Conservation (phyloP, 2,797 vertebrate species). For the Rhabdomys pumilio region DNA sequence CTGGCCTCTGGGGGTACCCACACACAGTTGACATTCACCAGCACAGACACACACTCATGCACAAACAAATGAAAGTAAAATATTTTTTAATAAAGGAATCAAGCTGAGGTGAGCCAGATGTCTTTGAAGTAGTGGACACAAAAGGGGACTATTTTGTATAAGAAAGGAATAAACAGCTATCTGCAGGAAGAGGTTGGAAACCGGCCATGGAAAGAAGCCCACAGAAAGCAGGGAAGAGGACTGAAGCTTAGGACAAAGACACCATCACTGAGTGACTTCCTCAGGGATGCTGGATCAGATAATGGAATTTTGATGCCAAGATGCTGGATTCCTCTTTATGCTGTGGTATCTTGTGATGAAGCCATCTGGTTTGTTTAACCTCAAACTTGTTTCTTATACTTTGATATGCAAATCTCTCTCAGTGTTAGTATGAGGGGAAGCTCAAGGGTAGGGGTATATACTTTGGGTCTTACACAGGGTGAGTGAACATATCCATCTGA, state of each 20-base stretch:
- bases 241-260: neutral
- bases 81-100: neutral
- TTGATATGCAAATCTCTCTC: neutral
- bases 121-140: neutral
- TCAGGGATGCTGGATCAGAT: fast-evolving
- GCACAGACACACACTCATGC: too few relatives aligned
- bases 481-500: neutral
- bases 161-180: neutral
- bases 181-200: neutral
- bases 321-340: neutral
- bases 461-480: neutral
- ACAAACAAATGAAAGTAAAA: neutral
- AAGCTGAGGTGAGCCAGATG: neutral
- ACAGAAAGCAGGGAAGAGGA: too few relatives aligned
- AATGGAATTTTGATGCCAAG: neutral
- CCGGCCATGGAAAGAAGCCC: neutral
- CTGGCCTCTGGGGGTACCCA: neutral
- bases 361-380: neutral
- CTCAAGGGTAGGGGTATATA: neutral
- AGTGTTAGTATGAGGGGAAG: neutral
- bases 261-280: neutral
- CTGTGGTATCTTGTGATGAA: neutral
- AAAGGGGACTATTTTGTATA: neutral
- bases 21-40: neutral
- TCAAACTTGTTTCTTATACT: neutral